phyloP scores from a whole-genome alignment of 1,140 invertebrate genomes.

The Andricus grossulariae region DNA sequence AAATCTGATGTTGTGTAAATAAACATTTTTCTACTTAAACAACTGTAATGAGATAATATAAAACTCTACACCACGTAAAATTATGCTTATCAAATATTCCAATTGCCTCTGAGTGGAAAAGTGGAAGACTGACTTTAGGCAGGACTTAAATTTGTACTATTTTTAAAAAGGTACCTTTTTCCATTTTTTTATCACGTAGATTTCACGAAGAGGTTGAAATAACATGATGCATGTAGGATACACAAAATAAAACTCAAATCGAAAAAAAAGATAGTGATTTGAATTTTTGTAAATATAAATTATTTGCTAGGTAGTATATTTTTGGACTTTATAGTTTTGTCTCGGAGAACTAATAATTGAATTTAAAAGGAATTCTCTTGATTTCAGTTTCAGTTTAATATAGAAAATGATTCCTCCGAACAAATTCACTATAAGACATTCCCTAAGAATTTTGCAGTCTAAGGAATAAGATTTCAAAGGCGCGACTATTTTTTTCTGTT shows the following conservation, averaged over 20 bases:
- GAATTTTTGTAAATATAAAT: background rate
- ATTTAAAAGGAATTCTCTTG: too few relatives aligned
- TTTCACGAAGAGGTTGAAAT: background rate
- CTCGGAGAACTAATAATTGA: too few relatives aligned
- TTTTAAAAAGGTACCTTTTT: background rate
- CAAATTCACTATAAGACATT: background rate
- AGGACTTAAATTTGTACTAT: background rate
- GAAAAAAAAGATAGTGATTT: background rate
- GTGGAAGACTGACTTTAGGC: slow-evolving; percentile 5
- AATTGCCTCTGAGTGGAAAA: slow-evolving; percentile 21
- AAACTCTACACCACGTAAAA: background rate
- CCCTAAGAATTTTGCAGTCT: background rate
- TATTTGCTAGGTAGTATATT: background rate
- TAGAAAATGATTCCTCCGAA: background rate
- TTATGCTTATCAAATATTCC: background rate
- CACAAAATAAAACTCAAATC: background rate
- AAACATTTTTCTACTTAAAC: too few relatives aligned
- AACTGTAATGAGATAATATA: too few relatives aligned
- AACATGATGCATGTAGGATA: background rate
- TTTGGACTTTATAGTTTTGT: too few relatives aligned
- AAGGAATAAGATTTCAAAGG: too few relatives aligned
- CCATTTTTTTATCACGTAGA: background rate
- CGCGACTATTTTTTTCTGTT: too few relatives aligned
- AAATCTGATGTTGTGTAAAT: too few relatives aligned
- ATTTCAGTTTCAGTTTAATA: too few relatives aligned